These are phyloP conservation scores for Xestia c-nigrum DNA, from an alignment of 2,888 invertebrate species.

Conservation along the genomic window DNA sequence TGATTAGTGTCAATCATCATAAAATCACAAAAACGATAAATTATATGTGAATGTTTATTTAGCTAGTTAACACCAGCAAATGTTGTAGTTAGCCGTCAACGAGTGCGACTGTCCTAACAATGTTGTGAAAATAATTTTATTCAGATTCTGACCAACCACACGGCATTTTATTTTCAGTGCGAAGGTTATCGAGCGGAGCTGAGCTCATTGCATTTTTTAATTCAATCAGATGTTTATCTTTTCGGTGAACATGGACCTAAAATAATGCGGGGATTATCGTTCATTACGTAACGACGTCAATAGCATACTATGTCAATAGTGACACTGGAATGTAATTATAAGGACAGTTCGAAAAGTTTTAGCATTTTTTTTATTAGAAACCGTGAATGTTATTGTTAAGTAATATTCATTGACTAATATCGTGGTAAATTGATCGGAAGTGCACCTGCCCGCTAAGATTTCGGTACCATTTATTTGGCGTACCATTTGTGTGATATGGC, in stretches of 20 bases:
- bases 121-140: constrained; percentile 47
- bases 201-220: constrained; percentile 74
- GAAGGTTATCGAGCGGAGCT: constrained; percentile 70
- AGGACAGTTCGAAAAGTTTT: neutral
- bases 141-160: constrained; percentile 53
- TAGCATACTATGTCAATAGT: too few species aligned
- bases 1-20: neutral
- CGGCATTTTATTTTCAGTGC: constrained; percentile 75
- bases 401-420: neutral
- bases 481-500: too few species aligned
- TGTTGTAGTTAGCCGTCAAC: constrained; percentile 12
- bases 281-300: neutral
- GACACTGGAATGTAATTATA: neutral
- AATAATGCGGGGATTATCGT: neutral
- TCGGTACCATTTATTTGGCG: neutral
- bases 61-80: neutral
- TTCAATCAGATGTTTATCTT: too few species aligned
- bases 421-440: neutral
- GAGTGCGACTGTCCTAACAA: constrained; percentile 21
- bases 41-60: constrained; percentile 14
- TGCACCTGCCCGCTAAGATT: neutral
- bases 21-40: neutral
- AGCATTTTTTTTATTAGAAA: neutral
- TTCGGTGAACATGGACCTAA: too few species aligned
- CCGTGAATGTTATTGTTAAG: neutral